A percentile compares a stretch with the other conserved stretches of the same genome.
Evolutionary conservation across 2,113 vertebrate genomes (phyloP).

Genomic region (Equus quagga): DNA sequence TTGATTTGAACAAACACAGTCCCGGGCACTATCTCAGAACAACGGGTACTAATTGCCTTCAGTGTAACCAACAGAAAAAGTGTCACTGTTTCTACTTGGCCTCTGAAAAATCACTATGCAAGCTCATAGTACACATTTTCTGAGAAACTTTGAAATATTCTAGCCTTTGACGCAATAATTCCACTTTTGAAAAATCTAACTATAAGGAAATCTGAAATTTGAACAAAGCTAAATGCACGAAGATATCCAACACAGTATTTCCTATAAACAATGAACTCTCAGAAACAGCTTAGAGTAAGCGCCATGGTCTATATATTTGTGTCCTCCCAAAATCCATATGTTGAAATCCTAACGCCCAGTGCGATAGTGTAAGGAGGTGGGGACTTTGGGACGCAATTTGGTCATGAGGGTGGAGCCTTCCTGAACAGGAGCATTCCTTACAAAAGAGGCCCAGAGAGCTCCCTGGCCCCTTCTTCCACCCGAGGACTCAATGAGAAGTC

Average conservation of each 20-base stretch:
- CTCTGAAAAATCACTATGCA: background rate
- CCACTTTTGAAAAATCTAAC: background rate
- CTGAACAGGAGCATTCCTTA: rapidly evolving
- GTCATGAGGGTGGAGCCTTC: rapidly evolving
- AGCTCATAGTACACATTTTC: background rate
- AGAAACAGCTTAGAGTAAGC: background rate
- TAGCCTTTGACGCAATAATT: background rate
- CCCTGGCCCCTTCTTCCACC: rapidly evolving
- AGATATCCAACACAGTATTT: background rate
- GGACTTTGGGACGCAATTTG: no score
- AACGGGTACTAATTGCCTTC: no score
- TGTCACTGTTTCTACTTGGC: rapidly evolving
- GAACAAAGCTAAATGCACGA: background rate
- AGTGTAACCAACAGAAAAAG: background rate
- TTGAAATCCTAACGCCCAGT: background rate
- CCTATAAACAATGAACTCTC: background rate
- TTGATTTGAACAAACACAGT: background rate
- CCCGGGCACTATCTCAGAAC: background rate
- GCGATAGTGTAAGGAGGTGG: background rate
- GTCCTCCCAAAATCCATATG: background rate
- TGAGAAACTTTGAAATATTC: background rate
- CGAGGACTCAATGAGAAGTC: background rate
- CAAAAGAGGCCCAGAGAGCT: background rate
- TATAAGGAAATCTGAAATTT: background rate
- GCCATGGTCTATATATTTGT: rapidly evolving